Evolutionary conservation across 2,888 invertebrate genomes (phyloP), one percentile per base, ranked within the genome.

Genomic region (Dicycla oo): DNA sequence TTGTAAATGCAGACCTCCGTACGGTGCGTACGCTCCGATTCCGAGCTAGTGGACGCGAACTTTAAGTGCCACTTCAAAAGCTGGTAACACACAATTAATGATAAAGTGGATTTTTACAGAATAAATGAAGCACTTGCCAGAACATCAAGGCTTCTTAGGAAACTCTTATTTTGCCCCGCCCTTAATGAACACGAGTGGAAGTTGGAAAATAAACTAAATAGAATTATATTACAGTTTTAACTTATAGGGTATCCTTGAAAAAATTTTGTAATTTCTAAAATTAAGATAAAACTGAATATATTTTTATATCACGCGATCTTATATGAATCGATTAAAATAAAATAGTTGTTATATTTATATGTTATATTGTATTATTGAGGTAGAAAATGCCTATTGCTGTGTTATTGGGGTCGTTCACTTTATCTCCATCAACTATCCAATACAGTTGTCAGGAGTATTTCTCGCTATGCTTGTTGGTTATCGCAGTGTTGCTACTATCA

Each of bases 151-250:
- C 20, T 62, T 51, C 82, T 71, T 56, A 45, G 30, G 40, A 60
- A 66, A 70, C 71, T 70, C 70, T 71, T 78, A 61, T 67, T 67
- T 67, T 43, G 54, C 78, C 15, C 45, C 63, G 20, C 53, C 54
- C 51, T 26, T 78, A 78, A 79, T 82, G 64, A 71, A 78, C 71
- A 65, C 57, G 34, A 78, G 82, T 64, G 78, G 60, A 67, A 65
- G 57, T 73, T 61, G 34, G n/a, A 57, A 79, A 67, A 30, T 34
- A 61, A 78, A 60, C 53, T 60, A 57, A 57, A 57, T 56, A 54
- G 64, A 61, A 68, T 75, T 75, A 74, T 73, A 61, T 49, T n/a
- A 57, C 34, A 69, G 40, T 62, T 61, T 30, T 70, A 34, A 23
- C 15, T 68, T 58, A 26, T 30, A 26, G 10, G 34, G 18, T 43